A percentile compares a stretch with the other conserved stretches of the same genome.
Evolutionary conservation across 1,140 invertebrate genomes (phyloP).

Genomic region (Spodoptera litura): DNA sequence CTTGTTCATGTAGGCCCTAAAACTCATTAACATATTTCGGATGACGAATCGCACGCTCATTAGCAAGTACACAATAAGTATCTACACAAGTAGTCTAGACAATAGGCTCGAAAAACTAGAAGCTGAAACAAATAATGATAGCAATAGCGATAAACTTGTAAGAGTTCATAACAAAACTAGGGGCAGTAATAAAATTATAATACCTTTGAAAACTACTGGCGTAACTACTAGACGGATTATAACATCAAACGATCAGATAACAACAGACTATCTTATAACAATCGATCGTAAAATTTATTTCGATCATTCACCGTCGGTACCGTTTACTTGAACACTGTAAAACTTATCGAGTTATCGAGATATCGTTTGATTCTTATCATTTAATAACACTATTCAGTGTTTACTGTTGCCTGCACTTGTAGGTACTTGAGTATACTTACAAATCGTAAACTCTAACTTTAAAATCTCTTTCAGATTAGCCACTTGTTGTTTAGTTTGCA

Average conservation of each 20-base stretch:
- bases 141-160: slow-evolving; percentile 12
- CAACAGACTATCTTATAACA: slow-evolving; percentile 29
- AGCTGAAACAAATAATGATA: slow-evolving; percentile 6
- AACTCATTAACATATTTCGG: slow-evolving; percentile 1
- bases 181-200: slow-evolving; percentile 9
- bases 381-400: slow-evolving; percentile 15
- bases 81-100: slow-evolving; percentile 10
- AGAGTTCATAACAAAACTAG: neutral
- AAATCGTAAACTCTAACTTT: neutral
- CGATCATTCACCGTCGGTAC: slow-evolving; percentile 7
- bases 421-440: slow-evolving; percentile 8
- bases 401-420: slow-evolving; percentile 5
- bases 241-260: slow-evolving; percentile 27
- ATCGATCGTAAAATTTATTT: slow-evolving; percentile 41
- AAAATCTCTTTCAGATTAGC: neutral
- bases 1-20: neutral
- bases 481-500: slow-evolving; percentile 6
- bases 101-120: slow-evolving; percentile 18
- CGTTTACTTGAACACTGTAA: slow-evolving; percentile 17
- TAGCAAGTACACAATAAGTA: slow-evolving; percentile 16
- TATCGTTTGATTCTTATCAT: slow-evolving; percentile 41
- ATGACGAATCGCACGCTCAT: slow-evolving; percentile 19
- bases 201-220: slow-evolving; percentile 2
- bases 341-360: slow-evolving; percentile 35
- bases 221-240: slow-evolving; percentile 18